Base-by-base conservation (phyloP, 2,113 vertebrate species). In the Petromus typicus region DNA sequence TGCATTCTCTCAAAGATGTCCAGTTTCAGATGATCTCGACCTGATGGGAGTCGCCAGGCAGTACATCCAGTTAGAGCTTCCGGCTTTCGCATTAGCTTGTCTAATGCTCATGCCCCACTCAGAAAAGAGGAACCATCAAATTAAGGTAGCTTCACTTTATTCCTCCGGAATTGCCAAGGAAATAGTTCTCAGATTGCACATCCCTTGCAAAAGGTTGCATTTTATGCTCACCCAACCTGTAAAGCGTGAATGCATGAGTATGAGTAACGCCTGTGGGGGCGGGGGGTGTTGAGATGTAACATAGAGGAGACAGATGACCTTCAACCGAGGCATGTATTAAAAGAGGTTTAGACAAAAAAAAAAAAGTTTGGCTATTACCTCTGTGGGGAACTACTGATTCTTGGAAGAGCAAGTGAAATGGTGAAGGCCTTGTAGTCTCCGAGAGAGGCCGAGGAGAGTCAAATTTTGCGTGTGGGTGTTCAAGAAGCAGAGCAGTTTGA, bases 81-180 rank as follows among this genome's bases (percentile, higher is more conserved):
- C 98, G 0, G 99, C 99, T 5, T 99, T 99, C 80, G 99, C 99
- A 11, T 89, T 99, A 81, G 99, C 99, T 18, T 99, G 99, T n/a
- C 99, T 99, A 0, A 94, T 99, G 85, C 98, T 99, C 90, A 98
- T 99, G 97, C 99, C 99, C 69, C 99, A 99, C 96, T 94, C 98
- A 23, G 98, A 98, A 91, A 99, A 99, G 94, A 98, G 98, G 93
- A 96, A 98, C 54, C 98, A 99, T 89, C 99, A 99, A 97, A 99
- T 99, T 86, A 98, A 99, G 98, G 99, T 99, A 97, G 16, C 7
- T 20, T 14, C 16, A 23, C 37, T 10, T n/a, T 10, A 6, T n/a
- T 87, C 51, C 40, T 54, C 40, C 17, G 0, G 45, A 69, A 56
- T n/a, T 45, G 48, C 76, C 56, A 82, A 11, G 54, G 59, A 82